phyloP scores from a whole-genome alignment of 2,113 vertebrate species.

The Agelaius tricolor region DNA sequence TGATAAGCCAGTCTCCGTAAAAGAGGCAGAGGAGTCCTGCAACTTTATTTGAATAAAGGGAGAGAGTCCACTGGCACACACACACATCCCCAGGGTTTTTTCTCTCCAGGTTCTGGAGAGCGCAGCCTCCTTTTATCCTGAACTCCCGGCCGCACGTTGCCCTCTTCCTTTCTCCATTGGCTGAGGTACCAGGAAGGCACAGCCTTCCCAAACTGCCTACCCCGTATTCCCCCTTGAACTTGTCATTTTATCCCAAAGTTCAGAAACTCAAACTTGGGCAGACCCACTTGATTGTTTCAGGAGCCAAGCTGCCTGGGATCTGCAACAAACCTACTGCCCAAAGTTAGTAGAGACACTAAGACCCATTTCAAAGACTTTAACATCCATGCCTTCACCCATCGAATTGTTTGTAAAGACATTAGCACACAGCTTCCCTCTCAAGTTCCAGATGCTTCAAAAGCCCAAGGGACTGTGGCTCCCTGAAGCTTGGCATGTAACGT shows the following conservation, averaged over 20 bases:
- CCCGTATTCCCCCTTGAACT: not conserved
- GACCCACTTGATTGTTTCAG: not conserved
- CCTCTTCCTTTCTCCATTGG: not conserved
- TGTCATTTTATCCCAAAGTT: not conserved
- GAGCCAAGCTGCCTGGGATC: not conserved
- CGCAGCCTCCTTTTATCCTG: not conserved
- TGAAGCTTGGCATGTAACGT: too few relatives aligned
- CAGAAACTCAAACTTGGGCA: not conserved
- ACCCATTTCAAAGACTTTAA: not conserved
- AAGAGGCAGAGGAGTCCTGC: not conserved
- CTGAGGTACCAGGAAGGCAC: not conserved
- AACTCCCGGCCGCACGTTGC: not conserved
- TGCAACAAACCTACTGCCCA: not conserved
- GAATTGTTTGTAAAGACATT: not conserved
- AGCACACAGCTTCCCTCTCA: not conserved
- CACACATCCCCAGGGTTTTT: fast-evolving
- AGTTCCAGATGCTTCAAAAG: not conserved
- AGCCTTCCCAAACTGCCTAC: not conserved
- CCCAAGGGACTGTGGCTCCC: not conserved
- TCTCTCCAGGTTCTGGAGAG: not conserved
- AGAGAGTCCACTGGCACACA: too few relatives aligned
- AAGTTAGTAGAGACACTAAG: not conserved
- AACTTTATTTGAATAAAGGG: not conserved
- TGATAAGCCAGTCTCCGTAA: not conserved
- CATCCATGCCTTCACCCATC: not conserved